Evolutionary conservation across 2,888 invertebrate species (phyloP), one percentile per base, ranked within the genome.

Genomic region (Dynastes maya): DNA sequence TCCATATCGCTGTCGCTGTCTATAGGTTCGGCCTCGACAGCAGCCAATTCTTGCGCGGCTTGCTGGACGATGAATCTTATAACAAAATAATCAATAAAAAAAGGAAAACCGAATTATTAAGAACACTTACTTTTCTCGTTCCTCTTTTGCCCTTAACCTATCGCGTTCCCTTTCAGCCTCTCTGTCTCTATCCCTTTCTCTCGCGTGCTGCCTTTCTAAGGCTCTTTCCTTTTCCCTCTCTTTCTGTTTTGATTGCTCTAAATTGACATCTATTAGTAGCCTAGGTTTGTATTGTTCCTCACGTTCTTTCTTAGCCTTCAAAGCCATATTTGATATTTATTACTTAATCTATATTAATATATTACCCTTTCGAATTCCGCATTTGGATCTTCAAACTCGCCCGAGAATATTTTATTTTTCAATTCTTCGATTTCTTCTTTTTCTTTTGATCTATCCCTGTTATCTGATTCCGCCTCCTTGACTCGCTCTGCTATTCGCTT

Each of bases 391-490:
- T 92, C 91, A 86, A 91, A 91, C 84, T 93, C 91, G 2, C 92
- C 92, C 78, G 93, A 92, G 86, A 93, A 94, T 84, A 97, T 92
- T 87, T 95, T 94, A 80, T 92, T 91, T 84, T 94, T 93, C 77
- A 99, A 91, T 87, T 96, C 95, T 82, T 95, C 95, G 81, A 98
- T 91, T 90, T 98, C 97, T 84, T 94, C 95, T 85, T 93, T 94
- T 89, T 99, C 99, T 85, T 94, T 95, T 85, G 94, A 93, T 16
- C 98, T 91, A 90, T 99, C 99, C 84, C 96, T 93, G 67, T 93
- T 94, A 89, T 99, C 99, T 6, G 92, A 91, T 88, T 98, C 97
- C 4, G 97, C 96, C 89, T 99, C 99, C 82, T 96, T 94, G 82
- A 98, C 97, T 82, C 98, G 92, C 86, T 97, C 97, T 51, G 95